These are phyloP conservation scores for human (Homo sapiens) DNA, from an alignment of 2,113 vertebrate genomes.

Conservation along the genomic window GRCh38 chr18:13540001-13540500, in stretches of 20 bases:
- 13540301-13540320: constrained; percentile 74
- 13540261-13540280: constrained; percentile 48
- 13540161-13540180: neutral
- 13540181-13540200: constrained; percentile 51
- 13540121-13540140: neutral
- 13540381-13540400: neutral
- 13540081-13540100: neutral
- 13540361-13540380: constrained; percentile 66
- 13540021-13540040: neutral
- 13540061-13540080: constrained; percentile 26
- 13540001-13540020: neutral
- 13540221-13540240: neutral
- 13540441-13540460: constrained; percentile 47
- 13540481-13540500: neutral
- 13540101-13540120: neutral
- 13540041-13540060: neutral
- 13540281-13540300: constrained; percentile 67
- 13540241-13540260: constrained; percentile 63
- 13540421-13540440: constrained; percentile 23
- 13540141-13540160: neutral
- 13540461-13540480: constrained; percentile 56
- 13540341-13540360: constrained; percentile 62
- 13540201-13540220: constrained; percentile 1
- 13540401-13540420: neutral
- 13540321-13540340: constrained; percentile 61